phyloP scores from a whole-genome alignment of 2,113 vertebrate species.

The Passer domesticus region DNA sequence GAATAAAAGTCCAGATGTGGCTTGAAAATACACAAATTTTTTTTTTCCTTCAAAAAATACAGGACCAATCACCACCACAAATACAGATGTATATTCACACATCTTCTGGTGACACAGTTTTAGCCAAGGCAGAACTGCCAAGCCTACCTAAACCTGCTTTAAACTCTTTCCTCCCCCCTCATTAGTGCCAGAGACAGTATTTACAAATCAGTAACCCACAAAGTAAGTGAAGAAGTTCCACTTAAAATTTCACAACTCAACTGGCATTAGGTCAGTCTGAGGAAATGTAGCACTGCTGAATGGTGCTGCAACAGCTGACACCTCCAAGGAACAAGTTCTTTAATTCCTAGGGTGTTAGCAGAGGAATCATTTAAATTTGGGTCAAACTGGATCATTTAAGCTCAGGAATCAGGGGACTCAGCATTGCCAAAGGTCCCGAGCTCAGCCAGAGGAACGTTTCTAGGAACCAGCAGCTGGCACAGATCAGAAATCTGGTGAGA shows the following conservation, averaged over 20 bases:
- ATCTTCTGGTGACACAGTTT: accelerated
- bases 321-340: not conserved
- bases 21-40: not conserved
- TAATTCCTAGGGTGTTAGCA: not conserved
- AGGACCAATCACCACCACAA: not conserved
- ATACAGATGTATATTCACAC: accelerated
- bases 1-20: not conserved
- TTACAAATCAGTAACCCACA: not conserved
- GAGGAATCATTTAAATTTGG: too few species aligned
- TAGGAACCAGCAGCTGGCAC: accelerated
- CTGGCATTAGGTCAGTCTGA: not conserved
- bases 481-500: not conserved
- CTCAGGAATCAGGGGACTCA: not conserved
- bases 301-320: not conserved
- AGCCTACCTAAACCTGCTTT: not conserved
- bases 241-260: not conserved
- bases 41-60: not conserved
- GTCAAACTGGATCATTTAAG: not conserved
- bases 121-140: not conserved
- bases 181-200: not conserved
- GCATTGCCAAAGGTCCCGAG: accelerated
- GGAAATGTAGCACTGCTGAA: not conserved
- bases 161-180: not conserved
- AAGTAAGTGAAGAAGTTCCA: not conserved
- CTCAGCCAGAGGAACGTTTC: not conserved